Conservation (phyloP, 2,888 invertebrate species). For the Empis stercorea region DNA sequence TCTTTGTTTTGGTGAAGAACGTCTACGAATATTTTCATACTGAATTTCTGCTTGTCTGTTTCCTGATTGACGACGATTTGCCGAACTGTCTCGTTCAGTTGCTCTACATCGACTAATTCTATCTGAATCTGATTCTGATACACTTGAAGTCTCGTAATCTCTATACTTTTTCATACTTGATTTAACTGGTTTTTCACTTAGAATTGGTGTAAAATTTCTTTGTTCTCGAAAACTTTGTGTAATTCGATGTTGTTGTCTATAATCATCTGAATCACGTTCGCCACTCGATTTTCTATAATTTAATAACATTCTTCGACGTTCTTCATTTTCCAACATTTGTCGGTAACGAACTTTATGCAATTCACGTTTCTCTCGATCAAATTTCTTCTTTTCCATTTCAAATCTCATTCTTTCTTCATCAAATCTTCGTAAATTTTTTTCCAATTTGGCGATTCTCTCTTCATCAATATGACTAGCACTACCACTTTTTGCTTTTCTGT, state of each 20-base stretch:
- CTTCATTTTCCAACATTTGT: slow-evolving; percentile 30
- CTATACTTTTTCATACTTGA: slow-evolving; percentile 2
- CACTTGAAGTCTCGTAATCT: slow-evolving; percentile 32
- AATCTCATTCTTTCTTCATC: slow-evolving; percentile 34
- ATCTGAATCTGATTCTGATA: slow-evolving; percentile 31
- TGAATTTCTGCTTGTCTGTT: too few species aligned
- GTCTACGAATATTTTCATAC: too few species aligned
- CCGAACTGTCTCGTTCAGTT: too few species aligned
- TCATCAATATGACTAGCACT: slow-evolving; percentile 9
- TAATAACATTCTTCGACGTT: slow-evolving; percentile 27
- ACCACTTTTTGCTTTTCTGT: slow-evolving; percentile 3
- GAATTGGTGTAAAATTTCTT: neutral
- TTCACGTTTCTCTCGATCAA: slow-evolving; percentile 43
- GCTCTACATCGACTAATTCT: too few species aligned
- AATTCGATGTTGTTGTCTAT: slow-evolving; percentile 15
- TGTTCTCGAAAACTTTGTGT: neutral
- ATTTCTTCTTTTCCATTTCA: slow-evolving; percentile 36
- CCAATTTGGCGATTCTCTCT: slow-evolving; percentile 25
- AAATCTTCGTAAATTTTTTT: slow-evolving; percentile 30
- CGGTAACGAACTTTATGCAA: slow-evolving; percentile 27
- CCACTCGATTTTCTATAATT: slow-evolving; percentile 27
- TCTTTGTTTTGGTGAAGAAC: too few species aligned
- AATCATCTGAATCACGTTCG: slow-evolving; percentile 28
- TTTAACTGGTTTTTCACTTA: neutral
- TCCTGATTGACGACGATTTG: too few species aligned